Evolutionary conservation across 2,113 vertebrate species (phyloP), one percentile per base, ranked within the genome.

Genomic region (Hippoglossus stenolepis): DNA sequence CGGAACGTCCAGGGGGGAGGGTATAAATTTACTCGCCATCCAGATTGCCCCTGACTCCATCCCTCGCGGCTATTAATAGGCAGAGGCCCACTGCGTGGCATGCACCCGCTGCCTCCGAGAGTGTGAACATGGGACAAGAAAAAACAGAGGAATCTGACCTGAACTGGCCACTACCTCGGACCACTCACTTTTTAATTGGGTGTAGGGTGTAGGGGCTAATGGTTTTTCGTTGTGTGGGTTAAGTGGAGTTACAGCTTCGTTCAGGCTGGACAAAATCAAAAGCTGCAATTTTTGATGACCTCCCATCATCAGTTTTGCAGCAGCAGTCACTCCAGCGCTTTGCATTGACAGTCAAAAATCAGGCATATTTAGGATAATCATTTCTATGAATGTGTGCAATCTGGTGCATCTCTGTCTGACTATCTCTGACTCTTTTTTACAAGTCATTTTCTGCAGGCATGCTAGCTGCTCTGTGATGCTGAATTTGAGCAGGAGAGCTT

Each of bases 21-120:
- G 87, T 91, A 84, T 94, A 93, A 92, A 88, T 91, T 91, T 92
- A 91, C 92, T 87, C 57, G 28, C 85, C 83, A 85, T 90, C 77
- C 87, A 84, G 80, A 91, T 85, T 82, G 80, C 75, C 83, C 81
- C 68, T 64, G 65, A 82, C 80, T 86, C 71, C 84, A 76, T 89
- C 84, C 74, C 81, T 86, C 24, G 20, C 18, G 43, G 80, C 91
- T 94, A 94, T 93, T 92, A 91, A 93, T 95, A 94, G 90, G n/a
- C 65, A 18, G 60, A 79, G 83, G 51, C 89, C 85, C 90, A 85
- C 85, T 87, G 90, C 53, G 31, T 90, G 91, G 89, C 85, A 90
- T 89, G 89, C 70, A 80, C 82, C 58, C 56, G 2, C 79, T 84
- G 75, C 60, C 79, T 89, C 53, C 0, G 56, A 80, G 77, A 89